Evolutionary conservation across 2,797 vertebrate genomes (phyloP).

Genomic region (Hipposideros larvatus): DNA sequence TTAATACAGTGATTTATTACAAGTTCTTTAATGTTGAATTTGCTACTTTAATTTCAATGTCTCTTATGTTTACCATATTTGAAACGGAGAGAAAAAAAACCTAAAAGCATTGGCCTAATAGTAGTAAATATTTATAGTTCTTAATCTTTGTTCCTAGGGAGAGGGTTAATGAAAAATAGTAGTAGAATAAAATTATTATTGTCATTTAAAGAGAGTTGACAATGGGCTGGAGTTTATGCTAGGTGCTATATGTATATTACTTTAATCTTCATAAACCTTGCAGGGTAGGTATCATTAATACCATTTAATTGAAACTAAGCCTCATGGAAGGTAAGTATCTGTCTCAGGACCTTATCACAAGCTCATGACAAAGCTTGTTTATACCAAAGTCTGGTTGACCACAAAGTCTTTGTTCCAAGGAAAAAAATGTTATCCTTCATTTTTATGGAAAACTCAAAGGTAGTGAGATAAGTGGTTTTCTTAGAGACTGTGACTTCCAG

Average conservation of each 20-base stretch:
- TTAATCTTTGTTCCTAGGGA: not conserved
- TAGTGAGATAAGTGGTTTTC: constrained; percentile 20
- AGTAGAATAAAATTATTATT: not conserved
- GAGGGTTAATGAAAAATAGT: not conserved
- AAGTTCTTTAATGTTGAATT: not conserved
- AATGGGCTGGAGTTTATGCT: not conserved
- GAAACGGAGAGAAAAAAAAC: not conserved
- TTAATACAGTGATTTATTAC: not conserved
- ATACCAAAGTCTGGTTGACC: not conserved
- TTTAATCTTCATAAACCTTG: not conserved
- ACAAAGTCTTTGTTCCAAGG: not conserved
- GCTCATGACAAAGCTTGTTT: constrained; percentile 8
- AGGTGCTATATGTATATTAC: not conserved
- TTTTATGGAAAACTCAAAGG: constrained; percentile 39
- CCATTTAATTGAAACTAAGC: not conserved
- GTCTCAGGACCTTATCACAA: not conserved
- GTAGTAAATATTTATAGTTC: not conserved
- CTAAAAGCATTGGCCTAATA: not conserved
- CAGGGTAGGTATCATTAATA: not conserved
- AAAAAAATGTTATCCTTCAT: constrained; percentile 52
- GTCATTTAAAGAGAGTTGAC: not conserved
- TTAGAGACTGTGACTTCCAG: not conserved
- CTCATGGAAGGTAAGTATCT: not conserved
- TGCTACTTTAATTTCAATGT: constrained; percentile 13
- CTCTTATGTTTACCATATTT: not conserved